phyloP scores from a whole-genome alignment of 2,888 invertebrate genomes.

The Caenorhabditis sp. region DNA sequence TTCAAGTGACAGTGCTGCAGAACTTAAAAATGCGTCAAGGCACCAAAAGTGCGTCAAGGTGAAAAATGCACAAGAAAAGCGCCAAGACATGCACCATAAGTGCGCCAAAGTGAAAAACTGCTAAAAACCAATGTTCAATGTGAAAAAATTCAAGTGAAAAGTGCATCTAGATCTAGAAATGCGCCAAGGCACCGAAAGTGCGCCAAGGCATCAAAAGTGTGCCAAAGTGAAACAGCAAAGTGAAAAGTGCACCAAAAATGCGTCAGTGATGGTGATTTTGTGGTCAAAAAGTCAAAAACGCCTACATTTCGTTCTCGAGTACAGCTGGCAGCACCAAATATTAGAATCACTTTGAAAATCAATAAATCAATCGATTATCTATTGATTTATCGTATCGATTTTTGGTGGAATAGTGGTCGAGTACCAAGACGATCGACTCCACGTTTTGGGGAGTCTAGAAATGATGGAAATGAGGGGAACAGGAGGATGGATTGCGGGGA shows the following conservation, averaged over 20 bases:
- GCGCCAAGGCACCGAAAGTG: background rate
- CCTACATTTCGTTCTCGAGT: too few relatives aligned
- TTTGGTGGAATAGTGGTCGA: too few relatives aligned
- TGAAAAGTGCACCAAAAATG: background rate
- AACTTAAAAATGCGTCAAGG: too few relatives aligned
- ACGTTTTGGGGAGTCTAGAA: conserved; percentile 22
- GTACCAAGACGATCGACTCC: too few relatives aligned
- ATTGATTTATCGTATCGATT: background rate
- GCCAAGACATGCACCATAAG: too few relatives aligned
- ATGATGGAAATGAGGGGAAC: background rate
- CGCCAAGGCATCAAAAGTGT: background rate
- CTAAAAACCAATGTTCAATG: too few relatives aligned
- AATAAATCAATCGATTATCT: background rate
- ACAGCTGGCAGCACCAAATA: too few relatives aligned
- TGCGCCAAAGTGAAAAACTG: too few relatives aligned
- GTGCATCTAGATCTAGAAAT: background rate
- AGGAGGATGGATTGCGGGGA: background rate
- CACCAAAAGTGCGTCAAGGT: background rate
- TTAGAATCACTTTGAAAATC: background rate
- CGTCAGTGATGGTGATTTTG: background rate
- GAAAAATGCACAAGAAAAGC: too few relatives aligned
- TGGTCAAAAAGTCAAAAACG: background rate
- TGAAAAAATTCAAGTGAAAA: too few relatives aligned
- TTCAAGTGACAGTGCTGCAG: too few relatives aligned
- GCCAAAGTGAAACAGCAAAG: background rate